Percentiles rank a stretch among this genome's conserved stretches.
phyloP scores from a whole-genome alignment of 2,888 invertebrate species.

The Leucophenga montana region DNA sequence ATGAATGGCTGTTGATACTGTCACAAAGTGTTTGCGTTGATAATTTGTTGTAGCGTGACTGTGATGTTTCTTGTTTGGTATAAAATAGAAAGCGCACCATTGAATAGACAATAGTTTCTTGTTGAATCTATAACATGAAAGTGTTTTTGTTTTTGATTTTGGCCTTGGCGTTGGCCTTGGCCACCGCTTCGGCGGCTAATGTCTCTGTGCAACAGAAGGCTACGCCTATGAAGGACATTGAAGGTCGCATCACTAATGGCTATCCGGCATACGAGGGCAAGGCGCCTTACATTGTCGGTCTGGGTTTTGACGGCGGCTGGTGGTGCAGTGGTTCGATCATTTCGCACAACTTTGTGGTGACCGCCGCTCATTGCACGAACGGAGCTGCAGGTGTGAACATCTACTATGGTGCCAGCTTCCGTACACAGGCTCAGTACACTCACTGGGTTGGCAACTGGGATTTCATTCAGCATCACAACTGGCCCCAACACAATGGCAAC shows the following conservation, averaged over 20 bases:
- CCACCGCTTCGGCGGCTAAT: neutral
- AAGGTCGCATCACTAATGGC: slow-evolving; percentile 15
- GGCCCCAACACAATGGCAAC: slow-evolving; percentile 22
- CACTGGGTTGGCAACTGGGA: neutral
- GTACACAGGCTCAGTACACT: too few relatives aligned
- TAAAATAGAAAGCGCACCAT: too few relatives aligned
- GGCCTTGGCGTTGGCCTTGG: neutral
- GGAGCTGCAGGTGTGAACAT: neutral
- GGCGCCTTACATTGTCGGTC: neutral
- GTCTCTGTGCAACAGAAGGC: neutral
- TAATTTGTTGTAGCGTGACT: too few relatives aligned
- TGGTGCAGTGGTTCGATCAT: slow-evolving; percentile 5
- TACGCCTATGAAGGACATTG: neutral
- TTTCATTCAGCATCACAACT: slow-evolving; percentile 35
- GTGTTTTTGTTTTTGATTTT: too few relatives aligned
- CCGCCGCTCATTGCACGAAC: slow-evolving; percentile 7
- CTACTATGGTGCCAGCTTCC: neutral
- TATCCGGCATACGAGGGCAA: neutral
- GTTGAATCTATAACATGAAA: too few relatives aligned
- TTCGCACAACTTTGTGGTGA: neutral
- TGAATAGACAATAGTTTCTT: too few relatives aligned
- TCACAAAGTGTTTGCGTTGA: too few relatives aligned
- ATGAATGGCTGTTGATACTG: too few relatives aligned
- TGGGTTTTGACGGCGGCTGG: neutral
- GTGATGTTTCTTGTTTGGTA: too few relatives aligned